phyloP scores from a whole-genome alignment of 2,797 vertebrate species.

The Ceyx erithaca region DNA sequence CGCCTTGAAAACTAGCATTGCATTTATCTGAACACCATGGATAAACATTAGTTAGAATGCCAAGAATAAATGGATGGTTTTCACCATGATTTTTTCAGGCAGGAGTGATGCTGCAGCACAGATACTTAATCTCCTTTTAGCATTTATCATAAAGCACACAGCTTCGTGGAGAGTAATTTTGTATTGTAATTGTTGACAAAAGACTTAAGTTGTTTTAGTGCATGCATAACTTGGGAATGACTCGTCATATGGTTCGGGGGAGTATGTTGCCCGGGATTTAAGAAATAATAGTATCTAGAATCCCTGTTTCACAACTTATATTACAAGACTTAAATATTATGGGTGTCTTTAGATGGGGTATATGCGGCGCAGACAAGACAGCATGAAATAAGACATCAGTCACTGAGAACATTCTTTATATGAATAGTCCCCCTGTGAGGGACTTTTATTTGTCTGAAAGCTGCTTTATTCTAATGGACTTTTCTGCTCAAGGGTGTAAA shows the following conservation, averaged over 20 bases:
- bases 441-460: background rate
- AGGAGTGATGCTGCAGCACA: background rate
- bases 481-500: background rate
- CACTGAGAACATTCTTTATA: background rate
- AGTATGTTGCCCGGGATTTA: background rate
- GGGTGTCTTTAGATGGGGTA: background rate
- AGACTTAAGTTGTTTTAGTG: constrained; percentile 46
- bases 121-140: constrained; percentile 58
- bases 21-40: constrained; percentile 5
- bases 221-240: constrained; percentile 16
- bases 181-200: constrained; percentile 50
- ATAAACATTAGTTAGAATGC: constrained; percentile 17
- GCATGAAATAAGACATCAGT: background rate
- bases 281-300: constrained; percentile 43
- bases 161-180: constrained; percentile 48
- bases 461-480: background rate
- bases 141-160: constrained; percentile 55
- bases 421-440: background rate
- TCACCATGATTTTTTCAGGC: constrained; percentile 57
- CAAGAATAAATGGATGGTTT: constrained; percentile 64
- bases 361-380: background rate
- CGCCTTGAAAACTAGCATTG: constrained; percentile 38
- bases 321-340: background rate
- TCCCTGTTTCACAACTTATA: constrained; percentile 1
- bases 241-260: constrained; percentile 7